A percentile compares a stretch with the other conserved stretches of the same genome.
phyloP scores from a whole-genome alignment of 2,888 invertebrate species.

The Agrotis exclamationis region DNA sequence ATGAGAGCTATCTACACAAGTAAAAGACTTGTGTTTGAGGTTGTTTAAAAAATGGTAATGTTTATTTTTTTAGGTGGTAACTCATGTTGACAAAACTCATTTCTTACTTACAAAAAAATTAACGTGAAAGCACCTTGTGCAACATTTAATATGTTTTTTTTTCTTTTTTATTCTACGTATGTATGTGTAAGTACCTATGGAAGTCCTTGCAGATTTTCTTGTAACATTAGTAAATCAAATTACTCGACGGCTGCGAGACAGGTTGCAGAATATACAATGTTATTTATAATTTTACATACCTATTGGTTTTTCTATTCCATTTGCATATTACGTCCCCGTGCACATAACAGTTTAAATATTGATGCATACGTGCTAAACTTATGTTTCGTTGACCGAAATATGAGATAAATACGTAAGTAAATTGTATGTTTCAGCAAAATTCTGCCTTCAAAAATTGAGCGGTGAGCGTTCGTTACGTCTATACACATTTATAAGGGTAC shows the following conservation, averaged over 20 bases:
- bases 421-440: background rate
- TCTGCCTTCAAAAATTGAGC: conserved; percentile 22
- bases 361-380: conserved; percentile 15
- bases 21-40: conserved; percentile 1
- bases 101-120: conserved; percentile 1
- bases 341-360: conserved; percentile 58
- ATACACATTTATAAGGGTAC: conserved; percentile 19
- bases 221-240: conserved; percentile 42
- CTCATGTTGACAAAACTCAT: background rate
- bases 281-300: conserved; percentile 47
- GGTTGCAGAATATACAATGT: conserved; percentile 43
- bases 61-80: background rate
- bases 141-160: background rate
- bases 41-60: background rate
- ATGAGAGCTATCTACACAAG: conserved; percentile 14
- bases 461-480: background rate
- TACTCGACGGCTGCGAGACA: conserved; percentile 37
- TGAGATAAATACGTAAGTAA: background rate
- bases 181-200: background rate
- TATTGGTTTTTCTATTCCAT: conserved; percentile 46
- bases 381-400: conserved; percentile 25
- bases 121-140: background rate
- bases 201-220: conserved; percentile 19
- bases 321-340: conserved; percentile 45
- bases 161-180: conserved; percentile 13